phyloP scores from a whole-genome alignment of 2,113 vertebrate species.

The Dryoscopus gambensis region DNA sequence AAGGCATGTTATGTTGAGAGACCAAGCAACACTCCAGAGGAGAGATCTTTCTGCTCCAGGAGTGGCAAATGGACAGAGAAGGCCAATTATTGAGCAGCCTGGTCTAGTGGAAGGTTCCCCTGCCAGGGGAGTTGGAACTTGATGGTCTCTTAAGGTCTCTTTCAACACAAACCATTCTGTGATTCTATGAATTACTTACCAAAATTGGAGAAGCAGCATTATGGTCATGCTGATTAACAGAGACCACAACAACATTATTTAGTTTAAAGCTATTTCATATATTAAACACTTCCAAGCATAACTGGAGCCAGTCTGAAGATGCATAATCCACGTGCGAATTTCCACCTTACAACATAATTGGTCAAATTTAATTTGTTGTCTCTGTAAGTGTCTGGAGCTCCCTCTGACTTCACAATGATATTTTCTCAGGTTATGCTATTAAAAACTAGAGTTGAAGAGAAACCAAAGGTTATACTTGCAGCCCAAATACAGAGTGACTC shows the following conservation, averaged over 20 bases:
- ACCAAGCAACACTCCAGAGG: not conserved
- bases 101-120: not conserved
- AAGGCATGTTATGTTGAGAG: not conserved
- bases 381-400: not conserved
- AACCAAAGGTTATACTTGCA: not conserved
- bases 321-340: not conserved
- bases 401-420: not conserved
- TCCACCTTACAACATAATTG: not conserved
- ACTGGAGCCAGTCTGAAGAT: not conserved
- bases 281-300: not conserved
- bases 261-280: not conserved
- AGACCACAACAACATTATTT: not conserved
- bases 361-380: not conserved
- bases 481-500: not conserved
- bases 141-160: not conserved
- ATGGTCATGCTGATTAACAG: not conserved
- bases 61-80: not conserved
- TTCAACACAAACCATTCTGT: not conserved
- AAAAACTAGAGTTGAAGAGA: not conserved
- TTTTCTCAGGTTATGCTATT: not conserved
- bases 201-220: not conserved
- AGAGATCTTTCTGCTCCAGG: not conserved
- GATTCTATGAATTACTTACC: not conserved
- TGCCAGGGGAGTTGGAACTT: not conserved
- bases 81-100: not conserved